Conservation (phyloP, 2,888 invertebrate species). For the Zygogramma bicolorata region DNA sequence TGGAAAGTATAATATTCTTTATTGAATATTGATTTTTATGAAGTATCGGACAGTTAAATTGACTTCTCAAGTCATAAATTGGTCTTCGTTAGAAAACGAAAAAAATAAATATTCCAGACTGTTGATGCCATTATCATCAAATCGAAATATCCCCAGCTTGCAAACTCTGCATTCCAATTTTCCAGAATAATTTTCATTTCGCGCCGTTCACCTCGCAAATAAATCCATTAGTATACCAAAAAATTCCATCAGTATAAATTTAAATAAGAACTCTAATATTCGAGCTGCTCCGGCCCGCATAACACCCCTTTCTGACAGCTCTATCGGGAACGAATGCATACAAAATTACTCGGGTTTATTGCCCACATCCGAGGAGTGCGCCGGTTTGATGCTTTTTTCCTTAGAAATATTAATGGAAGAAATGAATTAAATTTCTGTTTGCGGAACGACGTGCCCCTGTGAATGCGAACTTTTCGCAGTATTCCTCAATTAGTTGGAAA, state of each 20-base stretch:
- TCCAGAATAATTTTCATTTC: background rate
- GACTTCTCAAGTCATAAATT: no score
- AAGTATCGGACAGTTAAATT: no score
- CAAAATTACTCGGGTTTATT: slow-evolving; percentile 32
- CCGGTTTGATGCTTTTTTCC: background rate
- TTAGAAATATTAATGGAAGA: background rate
- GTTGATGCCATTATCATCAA: background rate
- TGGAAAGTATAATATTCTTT: no score
- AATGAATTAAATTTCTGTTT: slow-evolving; percentile 9
- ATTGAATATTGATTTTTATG: no score
- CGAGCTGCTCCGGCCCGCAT: slow-evolving; percentile 23
- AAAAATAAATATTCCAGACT: background rate
- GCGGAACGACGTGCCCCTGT: background rate
- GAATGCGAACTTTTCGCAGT: no score
- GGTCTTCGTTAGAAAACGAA: background rate
- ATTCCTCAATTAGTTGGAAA: no score
- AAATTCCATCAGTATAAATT: slow-evolving; percentile 40
- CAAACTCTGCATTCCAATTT: background rate
- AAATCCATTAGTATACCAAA: slow-evolving; percentile 13
- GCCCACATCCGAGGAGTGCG: slow-evolving; percentile 3
- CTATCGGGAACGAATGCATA: slow-evolving; percentile 38
- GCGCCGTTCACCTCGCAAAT: background rate
- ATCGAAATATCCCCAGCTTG: background rate
- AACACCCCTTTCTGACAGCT: slow-evolving; percentile 37
- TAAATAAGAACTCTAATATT: slow-evolving; percentile 35